Evolutionary conservation across 2,888 invertebrate genomes (phyloP).

Genomic region (Chalcosyrphus nemorum): DNA sequence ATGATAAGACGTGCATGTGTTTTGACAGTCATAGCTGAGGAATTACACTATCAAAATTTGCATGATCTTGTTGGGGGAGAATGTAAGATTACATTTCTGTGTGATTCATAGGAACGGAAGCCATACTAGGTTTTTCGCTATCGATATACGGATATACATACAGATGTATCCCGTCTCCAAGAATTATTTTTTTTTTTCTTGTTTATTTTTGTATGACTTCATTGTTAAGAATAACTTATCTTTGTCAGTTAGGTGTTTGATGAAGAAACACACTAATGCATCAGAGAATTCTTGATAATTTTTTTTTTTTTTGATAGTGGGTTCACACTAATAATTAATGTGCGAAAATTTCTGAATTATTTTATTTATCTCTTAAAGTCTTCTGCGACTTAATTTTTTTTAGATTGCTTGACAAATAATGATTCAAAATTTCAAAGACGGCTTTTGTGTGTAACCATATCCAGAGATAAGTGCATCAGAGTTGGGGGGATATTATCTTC

Average conservation of each 20-base stretch:
- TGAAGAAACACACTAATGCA: not conserved
- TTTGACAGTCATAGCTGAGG: not conserved
- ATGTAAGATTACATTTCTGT: constrained; percentile 2
- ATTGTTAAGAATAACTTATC: constrained; percentile 31
- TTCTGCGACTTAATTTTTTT: not conserved
- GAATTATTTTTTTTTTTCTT: not conserved
- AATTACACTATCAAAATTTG: constrained; percentile 30
- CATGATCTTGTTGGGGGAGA: not conserved
- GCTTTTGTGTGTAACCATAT: not conserved
- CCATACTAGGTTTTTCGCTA: not conserved
- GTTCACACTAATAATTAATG: not conserved
- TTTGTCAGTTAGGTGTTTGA: not conserved
- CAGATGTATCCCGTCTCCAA: not conserved
- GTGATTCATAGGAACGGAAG: constrained; percentile 28
- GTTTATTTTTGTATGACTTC: constrained; percentile 27
- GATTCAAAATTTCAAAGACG: not conserved
- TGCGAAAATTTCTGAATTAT: not conserved
- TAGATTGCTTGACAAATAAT: not conserved
- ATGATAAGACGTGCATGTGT: not conserved
- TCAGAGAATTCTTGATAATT: not conserved
- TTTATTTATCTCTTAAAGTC: not conserved
- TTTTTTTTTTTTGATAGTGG: constrained; percentile 6
- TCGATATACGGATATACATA: not conserved
- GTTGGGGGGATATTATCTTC: not conserved
- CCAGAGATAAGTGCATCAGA: not conserved